Evolutionary conservation across 2,113 vertebrate species (phyloP), one percentile per base, ranked within the genome.

Genomic region (Apaloderma vittatum): DNA sequence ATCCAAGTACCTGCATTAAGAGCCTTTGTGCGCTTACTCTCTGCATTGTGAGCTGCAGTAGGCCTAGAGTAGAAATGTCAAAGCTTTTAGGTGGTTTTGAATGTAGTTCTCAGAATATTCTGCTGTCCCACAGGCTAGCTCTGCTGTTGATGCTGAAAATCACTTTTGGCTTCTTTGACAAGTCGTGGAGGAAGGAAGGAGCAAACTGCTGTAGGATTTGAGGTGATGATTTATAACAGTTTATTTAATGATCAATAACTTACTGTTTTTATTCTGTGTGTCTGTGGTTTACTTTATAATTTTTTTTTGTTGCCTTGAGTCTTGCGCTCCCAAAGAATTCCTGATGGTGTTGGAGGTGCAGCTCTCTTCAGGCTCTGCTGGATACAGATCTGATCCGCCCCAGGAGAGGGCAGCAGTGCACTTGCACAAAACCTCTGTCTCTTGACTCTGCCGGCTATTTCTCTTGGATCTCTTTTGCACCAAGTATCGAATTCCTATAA

Each of bases 331-430:
- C 34, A 2, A 32, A 29, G 45, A 9, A 4, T 10, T 55, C 7
- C 11, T 71, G n/a, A 20, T 23, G 32, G 26, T 36, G 32, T 37
- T 30, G n/a, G 51, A 14, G 40, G 3, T 40, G 58, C 29, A 63
- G 32, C 10, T 61, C 6, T 7, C 29, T 11, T 19, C 21, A 3
- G 17, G 19, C 2, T 26, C 15, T 49, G 45, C 40, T 14, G 2
- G 52, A 49, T 70, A 43, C 4, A 16, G 80, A 54, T 52, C 32
- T 40, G 49, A 19, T 27, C 65, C 2, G 12, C 36, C 36, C 94
- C 97, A 91, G 79, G 55, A 95, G 96, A 94, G 97, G 93, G 97
- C 97, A 96, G 89, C 37, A 91, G 61, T 52, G 93, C 67, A 68
- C 94, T 95, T 76, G 86, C 72, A 72, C 81, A 93, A 46, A 91